phyloP scores from a whole-genome alignment of 2,113 vertebrate genomes.

The Oncorhynchus keta region DNA sequence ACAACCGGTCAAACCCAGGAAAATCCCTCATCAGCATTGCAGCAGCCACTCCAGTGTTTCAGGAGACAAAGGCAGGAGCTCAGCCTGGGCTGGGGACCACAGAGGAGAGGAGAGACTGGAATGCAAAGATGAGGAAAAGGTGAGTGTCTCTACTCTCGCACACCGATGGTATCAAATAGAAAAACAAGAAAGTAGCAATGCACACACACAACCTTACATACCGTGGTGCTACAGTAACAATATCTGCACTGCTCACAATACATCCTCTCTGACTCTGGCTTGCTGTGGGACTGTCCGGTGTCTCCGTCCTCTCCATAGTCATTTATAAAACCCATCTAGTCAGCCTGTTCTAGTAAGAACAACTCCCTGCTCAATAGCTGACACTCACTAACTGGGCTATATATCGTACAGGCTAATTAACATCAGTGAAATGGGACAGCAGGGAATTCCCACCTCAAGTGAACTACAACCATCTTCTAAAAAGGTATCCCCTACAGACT shows the following conservation, averaged over 20 bases:
- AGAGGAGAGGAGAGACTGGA: neutral
- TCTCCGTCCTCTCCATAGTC: neutral
- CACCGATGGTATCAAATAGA: neutral
- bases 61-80: conserved; percentile 5
- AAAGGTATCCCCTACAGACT: neutral
- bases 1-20: neutral
- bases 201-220: conserved; percentile 4
- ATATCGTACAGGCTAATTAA: neutral
- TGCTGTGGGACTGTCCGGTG: neutral
- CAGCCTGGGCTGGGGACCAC: conserved; percentile 6
- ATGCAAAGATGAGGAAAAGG: conserved; percentile 38
- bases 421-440: neutral
- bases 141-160: conserved; percentile 14
- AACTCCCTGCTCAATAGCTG: conserved; percentile 3
- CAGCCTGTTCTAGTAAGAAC: neutral
- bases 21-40: neutral
- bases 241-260: neutral
- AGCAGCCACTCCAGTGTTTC: neutral
- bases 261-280: neutral
- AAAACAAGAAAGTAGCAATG: neutral
- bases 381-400: neutral
- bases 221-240: too few species aligned
- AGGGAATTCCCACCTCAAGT: conserved; percentile 1
- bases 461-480: neutral
- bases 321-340: neutral